Conservation (phyloP, 1,140 invertebrate species). For the Mercenaria mercenaria region DNA sequence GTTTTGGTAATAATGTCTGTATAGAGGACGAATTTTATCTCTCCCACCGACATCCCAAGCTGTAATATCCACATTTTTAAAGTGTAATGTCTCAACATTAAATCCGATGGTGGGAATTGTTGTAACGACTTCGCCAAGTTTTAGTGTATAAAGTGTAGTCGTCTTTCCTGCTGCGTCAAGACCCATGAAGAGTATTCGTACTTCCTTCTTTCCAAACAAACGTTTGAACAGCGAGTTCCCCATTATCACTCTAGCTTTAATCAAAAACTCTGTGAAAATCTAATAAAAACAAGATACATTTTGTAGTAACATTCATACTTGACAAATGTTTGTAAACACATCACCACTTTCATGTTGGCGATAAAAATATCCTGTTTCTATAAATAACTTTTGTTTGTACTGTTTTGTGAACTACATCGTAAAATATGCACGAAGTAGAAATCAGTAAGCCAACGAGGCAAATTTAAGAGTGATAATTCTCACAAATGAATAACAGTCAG, state of each 20-base stretch:
- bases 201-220: slow-evolving; percentile 5
- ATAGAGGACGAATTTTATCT: slow-evolving; percentile 95
- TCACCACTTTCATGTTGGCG: slow-evolving; percentile 16
- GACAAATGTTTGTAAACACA: slow-evolving; percentile 34
- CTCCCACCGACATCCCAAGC: slow-evolving; percentile 95
- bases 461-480: too few relatives aligned
- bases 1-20: slow-evolving; percentile 98
- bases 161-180: slow-evolving; percentile 99
- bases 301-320: too few relatives aligned
- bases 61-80: slow-evolving; percentile 96
- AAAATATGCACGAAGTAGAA: too few relatives aligned
- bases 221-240: slow-evolving; percentile 12
- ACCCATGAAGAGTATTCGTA: slow-evolving; percentile 86
- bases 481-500: too few relatives aligned
- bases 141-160: slow-evolving; percentile 98
- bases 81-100: slow-evolving; percentile 95
- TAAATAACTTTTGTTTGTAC: too few relatives aligned
- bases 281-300: too few relatives aligned
- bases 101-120: slow-evolving; percentile 99
- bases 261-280: too few relatives aligned
- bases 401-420: too few relatives aligned
- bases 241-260: too few relatives aligned
- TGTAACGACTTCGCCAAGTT: slow-evolving; percentile 97
- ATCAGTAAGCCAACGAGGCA: too few relatives aligned
- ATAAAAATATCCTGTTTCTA: slow-evolving; percentile 1